Base-by-base conservation (phyloP, 2,888 invertebrate genomes). In the Caenorhabditis angaria region DNA sequence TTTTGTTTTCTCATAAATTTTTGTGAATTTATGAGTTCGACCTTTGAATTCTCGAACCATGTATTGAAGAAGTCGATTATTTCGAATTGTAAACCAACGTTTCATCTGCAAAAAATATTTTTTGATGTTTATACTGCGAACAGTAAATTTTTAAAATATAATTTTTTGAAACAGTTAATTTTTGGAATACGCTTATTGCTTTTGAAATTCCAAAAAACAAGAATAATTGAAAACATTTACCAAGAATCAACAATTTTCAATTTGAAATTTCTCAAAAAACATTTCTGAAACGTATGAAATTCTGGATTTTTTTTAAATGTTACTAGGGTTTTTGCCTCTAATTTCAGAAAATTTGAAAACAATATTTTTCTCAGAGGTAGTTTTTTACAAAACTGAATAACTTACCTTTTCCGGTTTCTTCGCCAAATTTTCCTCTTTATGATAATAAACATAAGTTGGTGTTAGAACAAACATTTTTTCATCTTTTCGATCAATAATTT, bases 71-170 rank as follows among this genome's bases (percentile, higher is more conserved):
- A 80, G 53, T 24, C 70, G 41, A 28, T 70, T 70, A 14, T 78
- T 78, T 50, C 74, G 78, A 29, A 76, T 32, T 0, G 71, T 74
- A 58, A 80, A 80, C 61, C 76, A 74, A 24, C 80, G 62, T 10
- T 72, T 67, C 53, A 69, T 57, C 72, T 76, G 41, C 14, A 41
- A 41, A 41, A 22, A 66, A 74, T 14, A 22, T 20, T 10, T 65
- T 14, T 1, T 8, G 6, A n/a, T 6, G 24, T 58, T 50, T 12
- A 41, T 8, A 41, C 18, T 41, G 41, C 10, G 8, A 41, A 41
- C 8, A 10, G 5, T 10, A 10, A 32, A 32, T 32, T 32, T 32
- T 10, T 10, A 32, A 32, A 32, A 10, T 32, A 32, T 32, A 5
- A 32, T 32, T 32, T 32, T 32, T 32, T 10, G 10, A 5, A 32